These are phyloP conservation scores for Pantherophis guttatus DNA, from an alignment of 2,113 vertebrate species.

Conservation along the genomic window DNA sequence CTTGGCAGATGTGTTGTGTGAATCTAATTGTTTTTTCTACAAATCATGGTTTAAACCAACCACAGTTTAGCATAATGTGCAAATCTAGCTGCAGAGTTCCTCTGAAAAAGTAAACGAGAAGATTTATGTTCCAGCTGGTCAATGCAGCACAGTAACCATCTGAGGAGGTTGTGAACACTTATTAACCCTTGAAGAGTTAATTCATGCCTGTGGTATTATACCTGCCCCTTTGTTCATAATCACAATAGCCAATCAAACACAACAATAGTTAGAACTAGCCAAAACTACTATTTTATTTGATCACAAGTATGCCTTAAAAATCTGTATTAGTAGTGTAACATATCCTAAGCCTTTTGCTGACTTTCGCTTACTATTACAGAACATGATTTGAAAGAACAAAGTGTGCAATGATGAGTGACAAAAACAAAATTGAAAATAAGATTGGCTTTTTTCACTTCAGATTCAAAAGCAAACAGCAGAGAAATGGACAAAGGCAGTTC, in stretches of 20 bases:
- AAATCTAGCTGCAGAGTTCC: neutral
- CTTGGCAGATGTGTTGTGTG: neutral
- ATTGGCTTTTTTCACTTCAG: neutral
- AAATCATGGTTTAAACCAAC: neutral
- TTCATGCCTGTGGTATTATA: neutral
- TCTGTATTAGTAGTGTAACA: neutral
- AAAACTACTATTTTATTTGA: neutral
- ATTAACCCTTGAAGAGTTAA: neutral
- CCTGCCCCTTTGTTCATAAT: neutral
- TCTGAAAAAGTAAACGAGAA: neutral
- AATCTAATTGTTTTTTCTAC: neutral
- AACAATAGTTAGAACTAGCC: neutral
- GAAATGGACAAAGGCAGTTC: neutral
- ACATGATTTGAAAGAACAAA: neutral
- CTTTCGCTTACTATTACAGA: neutral
- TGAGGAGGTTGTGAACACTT: neutral
- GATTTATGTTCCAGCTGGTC: neutral
- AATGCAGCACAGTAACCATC: neutral
- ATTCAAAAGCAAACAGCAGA: neutral
- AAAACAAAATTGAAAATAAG: slow-evolving; percentile 20
- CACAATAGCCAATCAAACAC: neutral
- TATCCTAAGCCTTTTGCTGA: neutral
- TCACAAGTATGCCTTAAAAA: neutral
- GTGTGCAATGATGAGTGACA: neutral
- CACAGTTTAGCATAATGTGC: neutral